These are phyloP conservation scores for Cynopterus brachyotis DNA, from an alignment of 2,113 vertebrate species.

Conservation along the genomic window DNA sequence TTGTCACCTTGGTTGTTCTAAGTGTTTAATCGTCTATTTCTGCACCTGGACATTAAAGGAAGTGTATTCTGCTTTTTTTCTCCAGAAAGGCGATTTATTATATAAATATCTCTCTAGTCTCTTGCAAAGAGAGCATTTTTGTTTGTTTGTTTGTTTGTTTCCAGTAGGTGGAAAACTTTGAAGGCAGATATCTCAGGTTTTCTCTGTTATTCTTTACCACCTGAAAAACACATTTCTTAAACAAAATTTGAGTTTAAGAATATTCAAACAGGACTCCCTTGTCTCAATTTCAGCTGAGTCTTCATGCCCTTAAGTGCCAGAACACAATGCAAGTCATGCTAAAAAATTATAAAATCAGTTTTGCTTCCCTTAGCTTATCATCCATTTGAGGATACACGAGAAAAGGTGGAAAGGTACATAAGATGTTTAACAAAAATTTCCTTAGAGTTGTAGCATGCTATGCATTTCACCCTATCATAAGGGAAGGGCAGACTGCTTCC, in stretches of 20 bases:
- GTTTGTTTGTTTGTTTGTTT: too few relatives aligned
- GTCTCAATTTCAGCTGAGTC: background rate
- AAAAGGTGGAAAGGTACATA: background rate
- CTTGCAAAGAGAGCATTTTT: too few relatives aligned
- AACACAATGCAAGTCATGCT: background rate
- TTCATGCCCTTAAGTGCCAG: background rate
- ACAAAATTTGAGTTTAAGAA: background rate
- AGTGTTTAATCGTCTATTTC: too few relatives aligned
- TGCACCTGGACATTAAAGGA: too few relatives aligned
- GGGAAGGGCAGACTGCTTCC: background rate
- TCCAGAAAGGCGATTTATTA: too few relatives aligned
- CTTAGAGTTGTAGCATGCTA: background rate
- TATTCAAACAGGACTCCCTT: background rate
- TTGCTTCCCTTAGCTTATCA: background rate
- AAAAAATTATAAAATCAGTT: background rate
- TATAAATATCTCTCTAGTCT: too few relatives aligned
- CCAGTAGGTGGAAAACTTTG: background rate
- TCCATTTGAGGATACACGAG: background rate
- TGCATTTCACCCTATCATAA: background rate
- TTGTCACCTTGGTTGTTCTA: too few relatives aligned
- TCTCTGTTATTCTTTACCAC: background rate
- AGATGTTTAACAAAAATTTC: background rate
- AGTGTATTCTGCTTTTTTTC: too few relatives aligned
- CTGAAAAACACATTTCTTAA: slow-evolving; percentile 4
- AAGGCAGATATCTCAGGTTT: background rate